phyloP scores from a whole-genome alignment of 1,140 invertebrate genomes.

The Diorhabda carinulata region DNA sequence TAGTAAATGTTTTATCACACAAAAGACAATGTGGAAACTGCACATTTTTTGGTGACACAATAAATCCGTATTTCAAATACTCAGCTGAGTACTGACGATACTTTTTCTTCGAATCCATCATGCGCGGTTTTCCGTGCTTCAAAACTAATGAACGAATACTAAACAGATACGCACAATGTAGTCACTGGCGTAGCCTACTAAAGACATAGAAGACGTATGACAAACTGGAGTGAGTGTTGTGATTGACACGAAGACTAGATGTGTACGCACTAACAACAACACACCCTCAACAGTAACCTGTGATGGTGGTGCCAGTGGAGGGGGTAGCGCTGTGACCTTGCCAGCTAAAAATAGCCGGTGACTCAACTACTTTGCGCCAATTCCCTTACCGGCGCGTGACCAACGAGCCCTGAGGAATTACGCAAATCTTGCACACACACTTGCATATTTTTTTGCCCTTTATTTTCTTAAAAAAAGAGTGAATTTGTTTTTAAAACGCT shows the following conservation, averaged over 20 bases:
- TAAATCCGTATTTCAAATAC: not conserved
- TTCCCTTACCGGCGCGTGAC: too few relatives aligned
- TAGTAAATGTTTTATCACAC: not conserved
- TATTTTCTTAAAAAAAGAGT: too few relatives aligned
- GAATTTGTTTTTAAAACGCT: too few relatives aligned
- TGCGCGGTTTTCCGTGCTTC: not conserved
- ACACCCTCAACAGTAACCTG: not conserved
- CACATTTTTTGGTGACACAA: not conserved
- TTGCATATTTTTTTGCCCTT: too few relatives aligned
- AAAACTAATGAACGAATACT: too few relatives aligned
- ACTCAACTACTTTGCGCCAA: not conserved
- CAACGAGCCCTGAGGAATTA: too few relatives aligned
- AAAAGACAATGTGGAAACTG: not conserved
- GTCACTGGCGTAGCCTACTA: not conserved
- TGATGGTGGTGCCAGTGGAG: not conserved
- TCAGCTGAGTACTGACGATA: slow-evolving; percentile 3
- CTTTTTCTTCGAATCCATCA: slow-evolving; percentile 3
- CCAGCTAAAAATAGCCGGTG: not conserved
- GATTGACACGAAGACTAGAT: not conserved
- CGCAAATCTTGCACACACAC: too few relatives aligned
- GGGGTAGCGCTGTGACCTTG: not conserved
- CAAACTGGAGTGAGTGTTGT: not conserved
- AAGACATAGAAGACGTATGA: not conserved
- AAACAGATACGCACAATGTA: too few relatives aligned
- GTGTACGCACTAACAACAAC: not conserved